These are phyloP conservation scores for Oryzaephilus surinamensis DNA, from an alignment of 1,140 invertebrate species.

Conservation along the genomic window DNA sequence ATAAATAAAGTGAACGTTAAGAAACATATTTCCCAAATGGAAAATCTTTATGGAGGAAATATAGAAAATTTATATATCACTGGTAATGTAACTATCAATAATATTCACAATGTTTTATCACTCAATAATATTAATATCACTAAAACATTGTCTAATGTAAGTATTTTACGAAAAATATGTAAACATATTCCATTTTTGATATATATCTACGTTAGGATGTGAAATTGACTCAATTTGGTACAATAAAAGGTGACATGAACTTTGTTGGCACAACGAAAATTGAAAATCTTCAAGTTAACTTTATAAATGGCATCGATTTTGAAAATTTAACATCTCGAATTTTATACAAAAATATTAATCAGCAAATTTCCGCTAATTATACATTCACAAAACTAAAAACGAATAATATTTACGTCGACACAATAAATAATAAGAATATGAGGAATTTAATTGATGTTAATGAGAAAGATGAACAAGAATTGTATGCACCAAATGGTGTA, in stretches of 20 bases:
- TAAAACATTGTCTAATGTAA: too few species aligned
- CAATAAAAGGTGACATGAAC: constrained; percentile 9
- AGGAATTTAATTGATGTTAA: constrained; percentile 20
- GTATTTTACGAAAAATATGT: too few species aligned
- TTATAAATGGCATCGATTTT: constrained; percentile 24
- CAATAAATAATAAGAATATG: constrained; percentile 23
- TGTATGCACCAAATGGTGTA: constrained; percentile 14
- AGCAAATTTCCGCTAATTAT: constrained; percentile 20
- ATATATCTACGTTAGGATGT: not conserved
- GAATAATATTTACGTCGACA: constrained; percentile 10
- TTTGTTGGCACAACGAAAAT: constrained; percentile 17
- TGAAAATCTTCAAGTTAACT: constrained; percentile 11
- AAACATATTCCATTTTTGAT: too few species aligned
- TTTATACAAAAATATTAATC: constrained; percentile 18
- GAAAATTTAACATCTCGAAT: constrained; percentile 13
- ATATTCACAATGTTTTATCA: constrained; percentile 17
- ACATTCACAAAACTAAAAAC: constrained; percentile 20
- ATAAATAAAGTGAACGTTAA: constrained; percentile 12
- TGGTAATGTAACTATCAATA: constrained; percentile 20
- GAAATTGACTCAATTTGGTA: constrained; percentile 1
- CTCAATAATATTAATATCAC: constrained; percentile 22
- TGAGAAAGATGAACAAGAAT: constrained; percentile 12
- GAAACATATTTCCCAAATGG: not conserved
- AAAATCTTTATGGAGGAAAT: not conserved
- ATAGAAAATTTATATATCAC: constrained; percentile 9